Percentiles rank a stretch among this genome's conserved stretches.
phyloP scores from a whole-genome alignment of 2,797 vertebrate species.

The Lithobates pipiens region DNA sequence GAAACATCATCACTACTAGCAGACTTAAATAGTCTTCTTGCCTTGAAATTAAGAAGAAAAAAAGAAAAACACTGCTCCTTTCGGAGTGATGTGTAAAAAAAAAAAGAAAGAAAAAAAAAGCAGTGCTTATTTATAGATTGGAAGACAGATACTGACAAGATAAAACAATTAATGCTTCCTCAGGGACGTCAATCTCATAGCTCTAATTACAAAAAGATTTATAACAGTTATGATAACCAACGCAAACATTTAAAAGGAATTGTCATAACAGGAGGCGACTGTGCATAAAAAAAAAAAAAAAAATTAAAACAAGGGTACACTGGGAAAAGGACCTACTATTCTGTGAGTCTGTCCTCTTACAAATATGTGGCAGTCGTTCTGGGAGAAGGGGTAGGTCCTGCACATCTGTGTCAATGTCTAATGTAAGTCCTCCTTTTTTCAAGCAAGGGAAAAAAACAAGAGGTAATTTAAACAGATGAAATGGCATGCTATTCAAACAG shows the following conservation, averaged over 20 bases:
- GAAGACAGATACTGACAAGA: conserved; percentile 60
- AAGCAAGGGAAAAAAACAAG: conserved; percentile 60
- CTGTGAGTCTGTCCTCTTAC: conserved; percentile 57
- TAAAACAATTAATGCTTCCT: conserved; percentile 62
- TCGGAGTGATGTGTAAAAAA: conserved; percentile 1
- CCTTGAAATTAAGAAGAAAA: background rate
- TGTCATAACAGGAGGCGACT: conserved; percentile 45
- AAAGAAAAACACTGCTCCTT: conserved; percentile 12
- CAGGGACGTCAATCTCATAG: conserved; percentile 57
- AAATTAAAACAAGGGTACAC: conserved; percentile 44
- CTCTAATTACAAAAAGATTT: conserved; percentile 62
- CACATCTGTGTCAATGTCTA: conserved; percentile 61
- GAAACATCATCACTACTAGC: conserved; percentile 61
- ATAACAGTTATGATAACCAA: conserved; percentile 57
- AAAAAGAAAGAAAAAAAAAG: conserved; percentile 26
- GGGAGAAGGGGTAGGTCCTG: conserved; percentile 53
- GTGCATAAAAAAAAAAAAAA: conserved; percentile 31
- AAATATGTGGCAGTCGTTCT: conserved; percentile 57
- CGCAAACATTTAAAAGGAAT: conserved; percentile 53
- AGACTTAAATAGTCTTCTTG: conserved; percentile 13
- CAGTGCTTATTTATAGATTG: conserved; percentile 54
- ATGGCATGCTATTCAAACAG: conserved; percentile 18
- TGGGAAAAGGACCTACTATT: conserved; percentile 57
- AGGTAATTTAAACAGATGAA: conserved; percentile 54
- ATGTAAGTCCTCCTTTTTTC: conserved; percentile 61